phyloP scores from a whole-genome alignment of 1,140 invertebrate genomes.

The Zaprionus taronus region DNA sequence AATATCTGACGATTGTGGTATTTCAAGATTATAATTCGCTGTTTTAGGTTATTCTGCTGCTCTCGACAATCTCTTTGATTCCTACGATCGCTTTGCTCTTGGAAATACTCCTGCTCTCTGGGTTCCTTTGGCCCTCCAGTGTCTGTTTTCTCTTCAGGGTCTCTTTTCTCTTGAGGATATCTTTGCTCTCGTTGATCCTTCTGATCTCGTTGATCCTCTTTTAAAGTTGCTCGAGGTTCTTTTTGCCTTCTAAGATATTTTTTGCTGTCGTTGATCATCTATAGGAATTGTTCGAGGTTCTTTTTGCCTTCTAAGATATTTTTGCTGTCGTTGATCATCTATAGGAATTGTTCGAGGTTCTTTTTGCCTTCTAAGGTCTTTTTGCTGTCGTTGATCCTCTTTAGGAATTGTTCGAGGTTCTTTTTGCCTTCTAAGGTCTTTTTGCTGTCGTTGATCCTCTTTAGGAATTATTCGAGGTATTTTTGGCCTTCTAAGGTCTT shows the following conservation, averaged over 20 bases:
- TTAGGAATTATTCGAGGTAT: background rate
- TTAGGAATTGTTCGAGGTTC: background rate
- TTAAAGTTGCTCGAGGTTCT: background rate
- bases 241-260: no score
- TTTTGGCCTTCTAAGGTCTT: no score
- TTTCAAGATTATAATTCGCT: background rate
- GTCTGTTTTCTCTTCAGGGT: no score
- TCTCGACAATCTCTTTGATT: background rate
- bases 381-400: background rate
- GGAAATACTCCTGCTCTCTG: background rate
- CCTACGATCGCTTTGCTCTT: background rate
- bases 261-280: no score
- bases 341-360: background rate
- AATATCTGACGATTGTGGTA: background rate
- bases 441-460: background rate
- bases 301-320: background rate
- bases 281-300: background rate
- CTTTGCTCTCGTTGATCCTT: no score
- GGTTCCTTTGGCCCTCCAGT: background rate
- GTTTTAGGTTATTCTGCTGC: background rate
- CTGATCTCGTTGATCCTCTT: no score
- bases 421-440: no score
- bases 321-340: background rate
- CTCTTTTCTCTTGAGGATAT: no score
- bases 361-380: no score